A percentile compares a stretch with the other conserved stretches of the same genome.
Conservation (phyloP, 2,113 vertebrate species). For the Heptranchias perlo region DNA sequence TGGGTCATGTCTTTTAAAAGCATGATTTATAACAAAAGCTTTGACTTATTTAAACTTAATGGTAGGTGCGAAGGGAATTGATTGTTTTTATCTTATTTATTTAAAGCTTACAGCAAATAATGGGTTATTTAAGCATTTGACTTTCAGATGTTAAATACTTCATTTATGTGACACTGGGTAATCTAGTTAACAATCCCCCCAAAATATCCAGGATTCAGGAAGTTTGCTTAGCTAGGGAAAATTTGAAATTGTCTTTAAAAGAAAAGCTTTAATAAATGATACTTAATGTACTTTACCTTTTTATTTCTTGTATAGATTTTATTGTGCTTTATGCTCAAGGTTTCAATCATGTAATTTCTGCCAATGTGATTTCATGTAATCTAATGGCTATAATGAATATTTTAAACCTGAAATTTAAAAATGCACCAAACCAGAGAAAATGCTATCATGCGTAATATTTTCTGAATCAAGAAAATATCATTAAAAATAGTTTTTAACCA, state of each 20-base stretch:
- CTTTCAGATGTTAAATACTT: slow-evolving; percentile 22
- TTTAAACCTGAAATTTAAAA: slow-evolving; percentile 26
- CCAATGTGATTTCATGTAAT: not conserved
- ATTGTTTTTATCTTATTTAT: slow-evolving; percentile 11
- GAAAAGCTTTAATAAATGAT: not conserved
- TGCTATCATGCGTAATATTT: slow-evolving; percentile 27
- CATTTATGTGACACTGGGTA: not conserved
- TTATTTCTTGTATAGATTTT: not conserved
- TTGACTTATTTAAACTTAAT: slow-evolving; percentile 12
- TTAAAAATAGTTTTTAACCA: not conserved
- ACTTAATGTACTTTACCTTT: not conserved
- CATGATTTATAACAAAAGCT: slow-evolving; percentile 15
- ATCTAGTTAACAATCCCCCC: not conserved
- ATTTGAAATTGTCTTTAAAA: not conserved
- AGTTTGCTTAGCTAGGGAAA: not conserved
- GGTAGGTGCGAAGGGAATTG: not conserved
- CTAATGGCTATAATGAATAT: not conserved
- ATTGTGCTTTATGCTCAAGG: not conserved
- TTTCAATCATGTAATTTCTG: not conserved
- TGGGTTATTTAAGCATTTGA: not conserved
- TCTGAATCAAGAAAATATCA: not conserved
- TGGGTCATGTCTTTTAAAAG: slow-evolving; percentile 31
- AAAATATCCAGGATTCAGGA: not conserved
- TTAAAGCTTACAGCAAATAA: not conserved
- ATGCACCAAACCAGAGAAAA: slow-evolving; percentile 30